These are phyloP conservation scores for Machaerirhynchus nigripectus DNA, from an alignment of 2,113 vertebrate species.

Conservation along the genomic window DNA sequence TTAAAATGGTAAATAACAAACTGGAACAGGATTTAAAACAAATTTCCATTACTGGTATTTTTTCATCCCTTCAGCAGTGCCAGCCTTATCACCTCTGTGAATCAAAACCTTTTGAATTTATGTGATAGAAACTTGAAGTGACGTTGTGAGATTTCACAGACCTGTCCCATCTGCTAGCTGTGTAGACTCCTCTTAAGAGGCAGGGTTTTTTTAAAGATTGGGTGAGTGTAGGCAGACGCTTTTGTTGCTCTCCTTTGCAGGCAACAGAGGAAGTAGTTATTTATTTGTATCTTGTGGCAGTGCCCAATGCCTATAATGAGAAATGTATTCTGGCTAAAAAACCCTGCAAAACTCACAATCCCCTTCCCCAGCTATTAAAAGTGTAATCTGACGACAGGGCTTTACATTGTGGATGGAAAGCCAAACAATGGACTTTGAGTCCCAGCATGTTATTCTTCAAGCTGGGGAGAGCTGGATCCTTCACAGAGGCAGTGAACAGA, in stretches of 20 bases:
- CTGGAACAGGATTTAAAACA: background rate
- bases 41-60: background rate
- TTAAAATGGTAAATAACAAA: background rate
- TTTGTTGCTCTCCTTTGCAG: background rate
- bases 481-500: background rate
- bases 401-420: background rate
- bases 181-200: background rate
- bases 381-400: background rate
- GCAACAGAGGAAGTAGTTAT: background rate
- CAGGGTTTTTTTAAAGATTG: background rate
- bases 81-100: background rate
- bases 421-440: background rate
- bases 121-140: background rate
- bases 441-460: background rate
- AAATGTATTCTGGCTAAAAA: background rate
- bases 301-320: background rate
- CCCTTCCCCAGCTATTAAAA: background rate
- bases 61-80: background rate
- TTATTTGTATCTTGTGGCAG: background rate
- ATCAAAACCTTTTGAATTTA: background rate
- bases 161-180: background rate
- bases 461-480: background rate
- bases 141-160: background rate
- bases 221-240: background rate
- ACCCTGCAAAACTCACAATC: accelerated